These are phyloP conservation scores for Pogonomyrmex barbatus DNA, from an alignment of 1,140 invertebrate genomes.

Conservation along the genomic window DNA sequence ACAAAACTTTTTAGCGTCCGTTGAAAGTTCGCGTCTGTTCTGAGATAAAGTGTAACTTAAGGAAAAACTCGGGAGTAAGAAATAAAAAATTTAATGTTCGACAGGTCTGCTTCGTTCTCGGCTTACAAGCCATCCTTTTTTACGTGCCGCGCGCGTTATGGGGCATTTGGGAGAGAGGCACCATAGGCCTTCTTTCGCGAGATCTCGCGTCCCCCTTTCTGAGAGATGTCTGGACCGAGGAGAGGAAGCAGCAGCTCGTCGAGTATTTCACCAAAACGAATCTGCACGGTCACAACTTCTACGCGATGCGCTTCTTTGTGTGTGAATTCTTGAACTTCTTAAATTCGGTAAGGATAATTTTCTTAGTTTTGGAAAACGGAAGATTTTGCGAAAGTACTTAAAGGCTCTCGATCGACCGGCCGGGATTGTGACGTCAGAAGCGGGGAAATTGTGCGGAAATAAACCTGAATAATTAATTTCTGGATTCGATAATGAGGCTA, in stretches of 20 bases:
- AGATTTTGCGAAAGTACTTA: not conserved
- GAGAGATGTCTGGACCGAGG: slow-evolving; percentile 74
- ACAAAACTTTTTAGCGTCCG: not conserved
- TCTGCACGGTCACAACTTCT: slow-evolving; percentile 88
- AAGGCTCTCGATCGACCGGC: slow-evolving; percentile 34
- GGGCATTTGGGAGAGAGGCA: slow-evolving; percentile 83
- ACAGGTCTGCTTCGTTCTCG: slow-evolving; percentile 87
- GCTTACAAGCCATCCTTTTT: slow-evolving; percentile 88
- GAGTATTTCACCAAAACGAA: slow-evolving; percentile 77
- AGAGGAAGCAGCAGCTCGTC: slow-evolving; percentile 77
- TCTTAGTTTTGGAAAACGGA: not conserved
- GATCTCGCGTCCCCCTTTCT: slow-evolving; percentile 78
- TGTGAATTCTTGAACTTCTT: slow-evolving; percentile 91
- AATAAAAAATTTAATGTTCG: slow-evolving; percentile 34
- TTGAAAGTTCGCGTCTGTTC: not conserved
- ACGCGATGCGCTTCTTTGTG: slow-evolving; percentile 89
- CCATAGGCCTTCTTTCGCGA: slow-evolving; percentile 78
- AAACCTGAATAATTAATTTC: slow-evolving; percentile 52
- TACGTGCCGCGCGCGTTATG: slow-evolving; percentile 86
- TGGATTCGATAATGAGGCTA: slow-evolving; percentile 31
- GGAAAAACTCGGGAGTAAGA: not conserved
- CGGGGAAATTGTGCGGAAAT: slow-evolving; percentile 49
- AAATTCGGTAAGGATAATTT: slow-evolving; percentile 86
- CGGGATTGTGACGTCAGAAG: slow-evolving; percentile 41
- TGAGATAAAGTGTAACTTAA: not conserved